Base-by-base conservation (phyloP, 2,113 vertebrate species). In the Pipa parva region DNA sequence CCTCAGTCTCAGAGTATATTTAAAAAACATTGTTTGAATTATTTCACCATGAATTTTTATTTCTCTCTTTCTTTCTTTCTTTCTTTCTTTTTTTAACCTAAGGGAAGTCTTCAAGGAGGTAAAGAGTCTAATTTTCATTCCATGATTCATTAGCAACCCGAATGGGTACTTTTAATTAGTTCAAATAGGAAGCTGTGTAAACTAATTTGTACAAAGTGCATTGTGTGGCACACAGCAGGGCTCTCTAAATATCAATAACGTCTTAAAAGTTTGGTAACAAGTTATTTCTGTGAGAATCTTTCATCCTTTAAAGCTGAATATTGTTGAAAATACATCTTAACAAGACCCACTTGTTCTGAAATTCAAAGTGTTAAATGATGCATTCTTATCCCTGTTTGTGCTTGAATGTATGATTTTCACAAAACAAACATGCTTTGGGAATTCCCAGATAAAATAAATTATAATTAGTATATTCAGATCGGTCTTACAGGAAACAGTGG, bases 161-260 rank as follows among this genome's bases (percentile, higher is more conserved):
- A 17, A 59, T 63, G 69, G 66, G 4, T 73, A 48, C 42, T 78
- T 83, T 76, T 79, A 83, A 74, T 63, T 33, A 65, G 57, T 57
- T 64, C 25, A 72, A 80, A 73, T 72, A 48, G 73, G 55, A 75
- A 74, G 2, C 48, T 75, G 75, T 83, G 72, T 79, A 78, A 73
- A 56, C 68, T 74, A 76, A 78, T 72, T 73, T 81, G 72, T 81
- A 71, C 63, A 75, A 83, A 75, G 69, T 73, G 21, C 12, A 63
- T 9, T 48, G 15, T 24, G 63, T 72, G 76, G 66, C 50, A 74
- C 58, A 29, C 52, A 74, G 51, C 46, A 73, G 68, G 28, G 48
- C 70, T 46, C 7, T 18, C 74, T 28, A 58, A 62, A 74, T 63
- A 80, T 76, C 59, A 76, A 27, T 73, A 61, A 72, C 0, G 67